These are phyloP conservation scores for Homarus gammarus DNA, from an alignment of 2,888 invertebrate genomes.

Conservation along the genomic window DNA sequence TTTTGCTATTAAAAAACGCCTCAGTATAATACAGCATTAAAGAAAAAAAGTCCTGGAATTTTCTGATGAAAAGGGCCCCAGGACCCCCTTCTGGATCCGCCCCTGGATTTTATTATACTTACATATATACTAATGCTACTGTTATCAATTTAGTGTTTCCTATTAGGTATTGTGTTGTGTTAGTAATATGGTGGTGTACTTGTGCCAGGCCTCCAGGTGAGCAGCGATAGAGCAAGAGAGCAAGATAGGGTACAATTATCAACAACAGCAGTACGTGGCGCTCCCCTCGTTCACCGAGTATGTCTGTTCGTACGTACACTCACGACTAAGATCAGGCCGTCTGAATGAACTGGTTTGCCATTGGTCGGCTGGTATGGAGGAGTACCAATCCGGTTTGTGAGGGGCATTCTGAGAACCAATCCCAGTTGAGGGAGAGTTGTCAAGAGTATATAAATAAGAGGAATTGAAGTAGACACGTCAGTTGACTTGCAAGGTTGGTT, in stretches of 20 bases:
- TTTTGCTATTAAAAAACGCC: no score
- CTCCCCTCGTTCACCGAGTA: neutral
- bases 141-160: no score
- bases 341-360: neutral
- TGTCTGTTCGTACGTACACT: neutral
- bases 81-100: no score
- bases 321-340: neutral
- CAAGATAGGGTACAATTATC: neutral
- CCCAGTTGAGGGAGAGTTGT: neutral
- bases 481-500: neutral
- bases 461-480: neutral
- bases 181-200: no score
- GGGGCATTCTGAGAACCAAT: neutral
- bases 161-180: no score
- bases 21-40: no score
- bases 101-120: no score
- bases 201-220: no score
- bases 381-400: neutral
- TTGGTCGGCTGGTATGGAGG: neutral
- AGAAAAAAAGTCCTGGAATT: no score
- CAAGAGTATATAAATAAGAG: neutral
- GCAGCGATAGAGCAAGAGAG: no score
- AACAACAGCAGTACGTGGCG: neutral
- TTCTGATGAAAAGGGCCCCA: no score
- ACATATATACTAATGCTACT: no score